phyloP scores from a whole-genome alignment of 2,113 vertebrate genomes.

The Trematomus loennbergii region DNA sequence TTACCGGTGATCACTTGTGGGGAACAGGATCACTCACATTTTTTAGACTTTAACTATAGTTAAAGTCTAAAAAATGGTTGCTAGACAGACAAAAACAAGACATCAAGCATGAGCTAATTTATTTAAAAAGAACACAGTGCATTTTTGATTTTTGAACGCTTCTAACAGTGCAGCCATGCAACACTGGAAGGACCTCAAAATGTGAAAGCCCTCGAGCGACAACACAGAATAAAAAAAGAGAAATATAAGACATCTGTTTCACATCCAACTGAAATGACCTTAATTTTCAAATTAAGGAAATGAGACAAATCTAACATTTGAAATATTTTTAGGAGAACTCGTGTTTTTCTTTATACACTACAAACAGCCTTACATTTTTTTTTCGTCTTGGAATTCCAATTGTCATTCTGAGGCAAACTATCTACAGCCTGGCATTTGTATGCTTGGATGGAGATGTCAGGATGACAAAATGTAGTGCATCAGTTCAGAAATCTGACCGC shows the following conservation, averaged over 20 bases:
- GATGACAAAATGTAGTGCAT: slow-evolving; percentile 61
- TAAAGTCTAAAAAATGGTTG: neutral
- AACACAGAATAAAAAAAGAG: neutral
- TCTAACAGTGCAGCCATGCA: slow-evolving; percentile 9
- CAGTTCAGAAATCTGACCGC: slow-evolving; percentile 55
- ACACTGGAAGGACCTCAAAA: slow-evolving; percentile 22
- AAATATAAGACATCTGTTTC: slow-evolving; percentile 16
- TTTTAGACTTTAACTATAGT: neutral
- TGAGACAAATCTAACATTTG: slow-evolving; percentile 2
- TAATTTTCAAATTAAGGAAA: slow-evolving; percentile 14
- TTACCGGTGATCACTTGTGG: neutral
- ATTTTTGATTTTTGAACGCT: slow-evolving; percentile 20
- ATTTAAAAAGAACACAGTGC: slow-evolving; percentile 15
- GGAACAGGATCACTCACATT: no score
- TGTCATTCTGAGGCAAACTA: slow-evolving; percentile 31
- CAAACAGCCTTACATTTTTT: neutral
- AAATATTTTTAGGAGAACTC: neutral
- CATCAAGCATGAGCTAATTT: neutral
- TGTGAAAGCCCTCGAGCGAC: slow-evolving; percentile 9
- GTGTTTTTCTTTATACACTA: neutral
- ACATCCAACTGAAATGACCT: slow-evolving; percentile 21
- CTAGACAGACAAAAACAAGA: neutral
- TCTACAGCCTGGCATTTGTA: slow-evolving; percentile 43
- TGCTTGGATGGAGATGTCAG: slow-evolving; percentile 64
- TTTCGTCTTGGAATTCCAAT: slow-evolving; percentile 13